Percentiles rank a stretch among this genome's conserved stretches.
phyloP scores from a whole-genome alignment of 2,113 vertebrate species.

The Isichthys henryi region DNA sequence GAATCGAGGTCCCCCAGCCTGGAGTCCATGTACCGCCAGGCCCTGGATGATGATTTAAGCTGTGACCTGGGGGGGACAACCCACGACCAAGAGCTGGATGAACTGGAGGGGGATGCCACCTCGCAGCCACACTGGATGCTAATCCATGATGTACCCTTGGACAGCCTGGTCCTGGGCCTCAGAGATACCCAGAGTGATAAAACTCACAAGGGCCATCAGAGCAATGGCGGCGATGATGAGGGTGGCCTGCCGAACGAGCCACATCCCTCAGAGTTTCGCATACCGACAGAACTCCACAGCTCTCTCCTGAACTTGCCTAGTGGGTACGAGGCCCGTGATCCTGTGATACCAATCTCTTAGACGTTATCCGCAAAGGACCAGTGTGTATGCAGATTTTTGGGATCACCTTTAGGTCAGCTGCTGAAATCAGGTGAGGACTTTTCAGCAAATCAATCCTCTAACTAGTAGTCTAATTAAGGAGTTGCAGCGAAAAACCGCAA shows the following conservation, averaged over 20 bases:
- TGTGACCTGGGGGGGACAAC: neutral
- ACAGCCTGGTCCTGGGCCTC: neutral
- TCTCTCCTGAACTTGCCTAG: neutral
- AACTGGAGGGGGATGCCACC: neutral
- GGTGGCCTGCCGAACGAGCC: neutral
- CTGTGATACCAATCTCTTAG: slow-evolving; percentile 4
- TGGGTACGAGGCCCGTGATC: slow-evolving; percentile 30
- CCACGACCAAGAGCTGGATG: neutral
- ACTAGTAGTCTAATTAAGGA: too few species aligned
- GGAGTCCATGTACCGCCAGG: neutral
- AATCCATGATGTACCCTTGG: neutral
- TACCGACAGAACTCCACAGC: neutral
- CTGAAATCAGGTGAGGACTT: too few species aligned
- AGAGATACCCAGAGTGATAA: neutral
- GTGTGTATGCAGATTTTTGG: too few species aligned
- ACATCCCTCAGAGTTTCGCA: neutral
- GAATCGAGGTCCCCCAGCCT: neutral
- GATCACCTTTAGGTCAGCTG: too few species aligned
- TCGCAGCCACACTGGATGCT: neutral
- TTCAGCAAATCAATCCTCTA: neutral
- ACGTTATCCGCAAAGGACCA: neutral
- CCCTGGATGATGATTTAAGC: neutral
- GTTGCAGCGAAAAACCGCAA: neutral
- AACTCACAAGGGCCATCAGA: neutral
- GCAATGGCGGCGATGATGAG: neutral